phyloP scores from a whole-genome alignment of 1,140 invertebrate species.

The Anoplophora glabripennis region DNA sequence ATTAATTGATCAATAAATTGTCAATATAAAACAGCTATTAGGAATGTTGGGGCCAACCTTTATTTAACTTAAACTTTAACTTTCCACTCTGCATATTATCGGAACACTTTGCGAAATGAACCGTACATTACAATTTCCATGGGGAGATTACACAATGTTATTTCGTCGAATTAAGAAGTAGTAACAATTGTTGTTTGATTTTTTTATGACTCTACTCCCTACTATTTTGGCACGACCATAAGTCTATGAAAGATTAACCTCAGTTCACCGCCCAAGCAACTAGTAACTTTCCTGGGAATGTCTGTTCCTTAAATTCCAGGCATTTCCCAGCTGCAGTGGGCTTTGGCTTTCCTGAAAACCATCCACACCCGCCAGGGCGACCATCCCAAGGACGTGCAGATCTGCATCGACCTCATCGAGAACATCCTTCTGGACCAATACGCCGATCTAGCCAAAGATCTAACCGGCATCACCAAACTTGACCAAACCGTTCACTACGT shows the following conservation, averaged over 20 bases:
- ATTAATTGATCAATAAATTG: too few relatives aligned
- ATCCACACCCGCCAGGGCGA: slow-evolving; percentile 33
- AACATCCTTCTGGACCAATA: slow-evolving; percentile 41
- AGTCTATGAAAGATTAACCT: background rate
- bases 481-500: slow-evolving; percentile 23
- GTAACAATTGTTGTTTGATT: background rate
- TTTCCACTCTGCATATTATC: background rate
- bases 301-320: slow-evolving; percentile 22
- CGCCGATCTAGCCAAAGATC: slow-evolving; percentile 33
- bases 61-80: background rate
- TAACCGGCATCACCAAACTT: slow-evolving; percentile 19
- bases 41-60: too few relatives aligned
- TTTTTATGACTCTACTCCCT: background rate
- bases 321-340: slow-evolving; percentile 45
- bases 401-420: slow-evolving; percentile 41
- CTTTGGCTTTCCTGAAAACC: slow-evolving; percentile 39
- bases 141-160: too few relatives aligned
- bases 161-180: too few relatives aligned
- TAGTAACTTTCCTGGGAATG: background rate
- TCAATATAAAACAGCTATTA: too few relatives aligned
- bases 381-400: slow-evolving; percentile 38
- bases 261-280: background rate
- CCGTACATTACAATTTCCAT: too few relatives aligned
- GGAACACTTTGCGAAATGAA: too few relatives aligned
- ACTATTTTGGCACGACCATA: background rate